Percentiles rank a stretch among this genome's conserved stretches.
Conservation (phyloP, 1,140 invertebrate species). For the Bombus pyrosoma region DNA sequence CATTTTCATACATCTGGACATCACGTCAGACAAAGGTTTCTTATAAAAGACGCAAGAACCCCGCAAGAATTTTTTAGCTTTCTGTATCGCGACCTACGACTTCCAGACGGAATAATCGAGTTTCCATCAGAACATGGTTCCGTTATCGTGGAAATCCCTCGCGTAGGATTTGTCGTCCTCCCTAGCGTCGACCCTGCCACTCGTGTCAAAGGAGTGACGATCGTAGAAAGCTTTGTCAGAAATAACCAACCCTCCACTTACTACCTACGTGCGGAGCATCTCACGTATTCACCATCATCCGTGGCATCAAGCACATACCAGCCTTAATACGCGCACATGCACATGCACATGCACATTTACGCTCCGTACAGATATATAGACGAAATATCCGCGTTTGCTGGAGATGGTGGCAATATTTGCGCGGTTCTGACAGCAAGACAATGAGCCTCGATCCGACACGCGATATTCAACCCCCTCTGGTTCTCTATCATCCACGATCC, state of each 20-base stretch:
- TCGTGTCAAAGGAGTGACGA: conserved; percentile 72
- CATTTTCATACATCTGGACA: neutral
- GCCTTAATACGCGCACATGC: conserved; percentile 28
- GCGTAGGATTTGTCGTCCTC: conserved; percentile 60
- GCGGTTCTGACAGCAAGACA: conserved; percentile 78
- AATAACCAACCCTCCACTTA: conserved; percentile 72
- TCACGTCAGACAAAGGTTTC: conserved; percentile 15
- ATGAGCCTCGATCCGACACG: conserved; percentile 76
- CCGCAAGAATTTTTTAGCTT: conserved; percentile 42
- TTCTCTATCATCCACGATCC: conserved; percentile 75
- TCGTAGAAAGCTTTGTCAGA: conserved; percentile 72
- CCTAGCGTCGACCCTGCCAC: conserved; percentile 45
- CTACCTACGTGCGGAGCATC: conserved; percentile 49
- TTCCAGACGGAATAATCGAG: conserved; percentile 57
- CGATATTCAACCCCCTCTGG: conserved; percentile 69
- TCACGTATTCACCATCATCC: conserved; percentile 20
- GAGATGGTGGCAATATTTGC: conserved; percentile 81
- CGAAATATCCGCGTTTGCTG: conserved; percentile 65
- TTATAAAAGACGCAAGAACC: conserved; percentile 42
- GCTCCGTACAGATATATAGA: conserved; percentile 54
- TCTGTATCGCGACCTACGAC: conserved; percentile 1
- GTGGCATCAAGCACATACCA: neutral
- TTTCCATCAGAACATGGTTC: conserved; percentile 49
- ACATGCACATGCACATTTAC: neutral
- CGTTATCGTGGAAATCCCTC: conserved; percentile 58